These are phyloP conservation scores for Danio aesculapii DNA, from an alignment of 2,797 vertebrate species.

Conservation along the genomic window DNA sequence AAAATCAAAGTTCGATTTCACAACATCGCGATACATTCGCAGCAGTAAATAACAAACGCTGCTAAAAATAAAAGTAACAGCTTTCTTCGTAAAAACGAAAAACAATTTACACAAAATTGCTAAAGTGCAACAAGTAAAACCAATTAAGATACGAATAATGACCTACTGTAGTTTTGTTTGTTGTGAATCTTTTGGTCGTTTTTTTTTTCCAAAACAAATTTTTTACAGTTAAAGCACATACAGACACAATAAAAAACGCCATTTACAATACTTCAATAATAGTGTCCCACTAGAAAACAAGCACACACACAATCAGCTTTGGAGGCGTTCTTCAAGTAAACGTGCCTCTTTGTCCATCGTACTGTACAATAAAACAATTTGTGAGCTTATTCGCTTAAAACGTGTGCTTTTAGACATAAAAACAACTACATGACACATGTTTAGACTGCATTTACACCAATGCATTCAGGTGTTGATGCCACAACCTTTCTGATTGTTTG, in stretches of 20 bases:
- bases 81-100: background rate
- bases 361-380: conserved; percentile 9
- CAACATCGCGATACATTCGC: conserved; percentile 23
- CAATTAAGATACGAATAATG: background rate
- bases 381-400: background rate
- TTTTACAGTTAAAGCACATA: conserved; percentile 1
- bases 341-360: background rate
- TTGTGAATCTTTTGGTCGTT: background rate
- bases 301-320: conserved; percentile 2
- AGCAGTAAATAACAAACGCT: conserved; percentile 4
- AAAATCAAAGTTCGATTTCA: background rate
- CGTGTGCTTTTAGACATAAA: conserved; percentile 11
- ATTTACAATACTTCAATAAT: conserved; percentile 32
- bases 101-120: background rate
- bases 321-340: conserved; percentile 1
- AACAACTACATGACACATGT: background rate
- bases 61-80: background rate
- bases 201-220: conserved; percentile 7
- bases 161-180: background rate
- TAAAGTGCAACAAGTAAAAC: background rate
- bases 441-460: no score
- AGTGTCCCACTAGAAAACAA: conserved; percentile 15
- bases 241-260: conserved; percentile 9
- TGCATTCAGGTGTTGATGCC: background rate
- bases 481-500: background rate